Conservation (phyloP, 2,797 vertebrate species). For the Neosilurus hyrtlii region DNA sequence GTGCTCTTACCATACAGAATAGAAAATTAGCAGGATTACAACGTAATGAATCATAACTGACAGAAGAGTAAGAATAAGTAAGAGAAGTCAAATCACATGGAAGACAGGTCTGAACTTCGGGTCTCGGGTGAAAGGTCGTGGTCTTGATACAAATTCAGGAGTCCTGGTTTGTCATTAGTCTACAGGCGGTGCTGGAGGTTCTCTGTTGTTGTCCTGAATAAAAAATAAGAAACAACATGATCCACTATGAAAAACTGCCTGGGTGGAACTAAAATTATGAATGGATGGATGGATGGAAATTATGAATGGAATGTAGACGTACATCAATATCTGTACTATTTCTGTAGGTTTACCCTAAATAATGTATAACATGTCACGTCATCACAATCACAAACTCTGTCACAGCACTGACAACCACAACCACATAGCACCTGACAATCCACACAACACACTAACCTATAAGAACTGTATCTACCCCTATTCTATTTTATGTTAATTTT, state of each 20-base stretch:
- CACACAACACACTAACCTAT: no score
- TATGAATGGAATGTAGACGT: no score
- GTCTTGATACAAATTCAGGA: slow-evolving; percentile 56
- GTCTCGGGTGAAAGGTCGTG: slow-evolving; percentile 61
- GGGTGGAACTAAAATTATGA: no score
- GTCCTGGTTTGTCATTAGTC: slow-evolving; percentile 73
- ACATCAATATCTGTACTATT: background rate
- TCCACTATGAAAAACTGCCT: no score
- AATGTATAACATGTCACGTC: background rate
- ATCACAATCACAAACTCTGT: background rate
- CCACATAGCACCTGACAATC: no score
- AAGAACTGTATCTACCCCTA: no score
- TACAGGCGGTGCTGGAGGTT: slow-evolving; percentile 89
- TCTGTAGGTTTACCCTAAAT: background rate
- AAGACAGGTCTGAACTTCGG: slow-evolving; percentile 20
- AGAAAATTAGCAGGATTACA: background rate
- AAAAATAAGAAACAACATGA: slow-evolving; percentile 31
- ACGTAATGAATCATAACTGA: slow-evolving; percentile 39
- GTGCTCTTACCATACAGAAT: background rate
- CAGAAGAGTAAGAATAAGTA: slow-evolving; percentile 31
- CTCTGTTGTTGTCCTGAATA: slow-evolving; percentile 73
- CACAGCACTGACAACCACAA: no score
- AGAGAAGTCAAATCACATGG: background rate
- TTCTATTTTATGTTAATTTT: no score
- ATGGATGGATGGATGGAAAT: no score